Percentiles rank a stretch among this genome's conserved stretches.
Conservation (phyloP, 2,888 invertebrate genomes). For the Nephrotoma appendiculata region DNA sequence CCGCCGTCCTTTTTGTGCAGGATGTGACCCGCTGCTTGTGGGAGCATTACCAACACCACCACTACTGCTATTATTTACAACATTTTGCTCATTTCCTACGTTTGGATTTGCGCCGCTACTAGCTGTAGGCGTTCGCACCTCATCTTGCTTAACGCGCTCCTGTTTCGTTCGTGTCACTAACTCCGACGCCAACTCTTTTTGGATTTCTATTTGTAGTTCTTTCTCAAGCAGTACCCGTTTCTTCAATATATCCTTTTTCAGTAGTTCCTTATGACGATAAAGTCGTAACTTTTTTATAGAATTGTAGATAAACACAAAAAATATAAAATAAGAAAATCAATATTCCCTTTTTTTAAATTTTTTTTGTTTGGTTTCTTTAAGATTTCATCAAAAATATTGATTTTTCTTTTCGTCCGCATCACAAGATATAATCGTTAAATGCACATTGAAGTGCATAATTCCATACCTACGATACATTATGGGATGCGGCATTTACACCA, state of each 20-base stretch:
- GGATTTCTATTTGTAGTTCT: slow-evolving; percentile 79
- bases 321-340: slow-evolving; percentile 5
- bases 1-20: neutral
- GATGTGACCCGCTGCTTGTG: neutral
- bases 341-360: neutral
- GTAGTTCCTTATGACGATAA: slow-evolving; percentile 76
- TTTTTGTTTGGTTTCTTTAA: neutral
- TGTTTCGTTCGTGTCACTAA: slow-evolving; percentile 54
- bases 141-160: slow-evolving; percentile 24
- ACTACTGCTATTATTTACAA: slow-evolving; percentile 19
- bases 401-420: neutral
- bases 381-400: slow-evolving; percentile 1
- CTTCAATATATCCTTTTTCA: slow-evolving; percentile 86
- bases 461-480: neutral
- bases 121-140: slow-evolving; percentile 10
- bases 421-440: neutral
- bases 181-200: slow-evolving; percentile 62
- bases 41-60: slow-evolving; percentile 11
- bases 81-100: neutral
- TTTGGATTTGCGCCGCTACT: neutral
- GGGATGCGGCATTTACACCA: neutral
- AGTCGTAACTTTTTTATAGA: slow-evolving; percentile 45
- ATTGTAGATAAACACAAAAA: slow-evolving; percentile 1
- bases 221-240: slow-evolving; percentile 80
- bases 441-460: neutral